Percentiles rank a stretch among this genome's conserved stretches.
Evolutionary conservation across 2,113 vertebrate species (phyloP).

Genomic region (Leucosticte australis): DNA sequence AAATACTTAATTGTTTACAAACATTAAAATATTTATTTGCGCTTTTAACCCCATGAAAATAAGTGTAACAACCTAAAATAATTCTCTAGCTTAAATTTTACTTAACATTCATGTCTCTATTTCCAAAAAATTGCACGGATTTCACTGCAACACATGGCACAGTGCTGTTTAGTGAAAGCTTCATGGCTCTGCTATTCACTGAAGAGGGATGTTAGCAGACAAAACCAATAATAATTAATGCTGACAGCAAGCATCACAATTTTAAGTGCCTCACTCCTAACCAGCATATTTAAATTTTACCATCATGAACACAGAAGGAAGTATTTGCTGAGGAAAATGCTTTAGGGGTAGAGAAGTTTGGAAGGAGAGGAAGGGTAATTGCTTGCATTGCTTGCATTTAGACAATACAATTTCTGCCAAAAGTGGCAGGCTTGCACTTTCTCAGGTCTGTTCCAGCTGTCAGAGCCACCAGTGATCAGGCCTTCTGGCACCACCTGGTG

Average conservation of each 20-base stretch:
- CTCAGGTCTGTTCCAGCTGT: background rate
- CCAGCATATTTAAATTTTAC: background rate
- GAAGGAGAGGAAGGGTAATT: background rate
- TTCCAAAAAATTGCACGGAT: background rate
- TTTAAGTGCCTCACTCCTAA: background rate
- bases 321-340: background rate
- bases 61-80: background rate
- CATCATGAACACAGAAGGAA: background rate
- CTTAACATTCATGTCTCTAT: background rate
- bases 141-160: background rate
- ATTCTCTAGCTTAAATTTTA: background rate
- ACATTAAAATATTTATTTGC: background rate
- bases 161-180: background rate
- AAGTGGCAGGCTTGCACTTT: accelerated
- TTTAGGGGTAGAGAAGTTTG: background rate
- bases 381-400: background rate
- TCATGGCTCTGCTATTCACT: background rate
- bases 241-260: background rate
- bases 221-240: background rate
- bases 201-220: background rate
- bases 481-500: background rate
- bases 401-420: background rate
- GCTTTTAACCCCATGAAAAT: background rate
- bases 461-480: accelerated
- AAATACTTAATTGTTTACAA: background rate